phyloP scores from a whole-genome alignment of 2,797 vertebrate species.

The Pipistrellus pygmaeus region DNA sequence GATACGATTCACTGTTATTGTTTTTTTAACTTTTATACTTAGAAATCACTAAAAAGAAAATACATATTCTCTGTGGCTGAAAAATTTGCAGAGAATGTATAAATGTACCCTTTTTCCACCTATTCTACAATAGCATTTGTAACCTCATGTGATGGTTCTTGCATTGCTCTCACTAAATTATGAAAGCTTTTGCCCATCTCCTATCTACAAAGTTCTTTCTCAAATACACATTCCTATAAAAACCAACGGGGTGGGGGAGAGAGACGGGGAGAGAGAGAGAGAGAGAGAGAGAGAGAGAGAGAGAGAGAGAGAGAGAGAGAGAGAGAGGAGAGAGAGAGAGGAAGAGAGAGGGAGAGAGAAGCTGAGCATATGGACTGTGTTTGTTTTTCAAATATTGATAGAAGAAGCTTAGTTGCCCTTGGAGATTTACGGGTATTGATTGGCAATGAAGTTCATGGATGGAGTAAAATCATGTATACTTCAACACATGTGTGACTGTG shows the following conservation, averaged over 20 bases:
- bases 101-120: neutral
- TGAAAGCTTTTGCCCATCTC: neutral
- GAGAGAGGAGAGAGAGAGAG: too few species aligned
- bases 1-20: neutral
- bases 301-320: neutral
- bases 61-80: neutral
- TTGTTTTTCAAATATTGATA: neutral
- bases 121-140: fast-evolving
- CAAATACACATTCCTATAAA: neutral
- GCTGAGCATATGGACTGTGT: fast-evolving
- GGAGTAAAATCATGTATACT: fast-evolving
- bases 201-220: neutral
- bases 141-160: neutral
- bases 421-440: too few species aligned
- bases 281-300: neutral
- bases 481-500: fast-evolving
- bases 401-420: neutral
- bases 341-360: neutral
- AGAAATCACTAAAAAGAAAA: neutral
- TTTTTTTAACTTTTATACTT: conserved; percentile 35
- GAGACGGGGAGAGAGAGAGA: neutral
- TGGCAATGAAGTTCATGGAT: neutral
- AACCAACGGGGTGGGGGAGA: neutral
- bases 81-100: neutral
- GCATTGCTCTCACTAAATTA: neutral